A percentile compares a stretch with the other conserved stretches of the same genome.
Evolutionary conservation across 2,797 vertebrate species (phyloP).

Genomic region (Tragopan temminckii): DNA sequence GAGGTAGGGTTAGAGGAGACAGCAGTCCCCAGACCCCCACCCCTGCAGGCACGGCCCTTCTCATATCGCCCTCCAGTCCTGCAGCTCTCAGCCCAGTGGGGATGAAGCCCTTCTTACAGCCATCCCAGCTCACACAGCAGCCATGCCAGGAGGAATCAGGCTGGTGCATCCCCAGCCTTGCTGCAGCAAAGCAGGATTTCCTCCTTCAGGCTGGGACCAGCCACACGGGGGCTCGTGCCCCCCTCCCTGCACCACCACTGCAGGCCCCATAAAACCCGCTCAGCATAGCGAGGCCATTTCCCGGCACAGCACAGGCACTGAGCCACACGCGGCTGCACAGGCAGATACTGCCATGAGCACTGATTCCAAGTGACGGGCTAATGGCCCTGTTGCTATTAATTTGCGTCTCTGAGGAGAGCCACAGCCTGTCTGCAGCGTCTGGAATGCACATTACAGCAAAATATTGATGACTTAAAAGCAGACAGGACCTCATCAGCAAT

Average conservation of each 20-base stretch:
- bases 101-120: not conserved
- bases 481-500: constrained; percentile 66
- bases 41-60: rapidly evolving
- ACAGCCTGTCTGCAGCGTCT: constrained; percentile 67
- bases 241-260: rapidly evolving
- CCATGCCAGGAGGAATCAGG: not conserved
- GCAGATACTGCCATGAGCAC: constrained; percentile 9
- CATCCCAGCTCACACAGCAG: not conserved
- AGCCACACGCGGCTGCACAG: not conserved
- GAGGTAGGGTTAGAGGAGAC: not conserved
- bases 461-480: constrained; percentile 75
- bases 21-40: not conserved
- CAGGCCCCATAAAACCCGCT: not conserved
- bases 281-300: not conserved
- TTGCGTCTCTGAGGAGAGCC: constrained; percentile 66
- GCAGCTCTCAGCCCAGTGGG: not conserved
- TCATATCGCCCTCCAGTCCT: not conserved
- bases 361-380: constrained; percentile 76
- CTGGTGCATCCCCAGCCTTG: not conserved
- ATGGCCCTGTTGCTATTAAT: constrained; percentile 79
- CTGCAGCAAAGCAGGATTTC: not conserved
- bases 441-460: constrained; percentile 72
- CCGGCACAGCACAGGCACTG: not conserved
- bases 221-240: not conserved
- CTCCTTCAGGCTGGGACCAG: rapidly evolving